phyloP scores from a whole-genome alignment of 2,113 vertebrate species.

The Zapus hudsonius region DNA sequence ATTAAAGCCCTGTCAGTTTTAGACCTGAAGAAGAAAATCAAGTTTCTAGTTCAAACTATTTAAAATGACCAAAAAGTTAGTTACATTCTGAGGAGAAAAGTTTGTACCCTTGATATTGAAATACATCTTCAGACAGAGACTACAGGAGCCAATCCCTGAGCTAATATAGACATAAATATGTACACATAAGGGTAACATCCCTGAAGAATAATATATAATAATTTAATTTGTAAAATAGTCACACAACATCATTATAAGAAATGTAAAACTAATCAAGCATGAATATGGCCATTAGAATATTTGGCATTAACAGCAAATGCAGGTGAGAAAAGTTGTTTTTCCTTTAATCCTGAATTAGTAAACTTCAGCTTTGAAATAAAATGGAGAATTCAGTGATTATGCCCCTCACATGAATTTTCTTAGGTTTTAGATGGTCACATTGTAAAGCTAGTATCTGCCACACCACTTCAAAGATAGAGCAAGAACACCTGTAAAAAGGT shows the following conservation, averaged over 20 bases:
- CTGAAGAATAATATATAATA: not conserved
- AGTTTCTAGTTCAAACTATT: not conserved
- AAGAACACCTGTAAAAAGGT: not conserved
- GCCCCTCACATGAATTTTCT: not conserved
- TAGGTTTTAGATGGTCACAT: not conserved
- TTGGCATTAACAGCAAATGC: not conserved
- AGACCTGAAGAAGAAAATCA: not conserved
- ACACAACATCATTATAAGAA: not conserved
- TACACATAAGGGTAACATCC: not conserved
- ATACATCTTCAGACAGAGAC: not conserved
- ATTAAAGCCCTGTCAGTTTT: not conserved
- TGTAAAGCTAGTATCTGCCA: not conserved
- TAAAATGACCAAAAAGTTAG: not conserved
- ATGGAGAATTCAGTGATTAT: not conserved
- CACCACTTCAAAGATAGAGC: not conserved
- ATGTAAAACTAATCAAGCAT: not conserved
- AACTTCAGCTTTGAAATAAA: conserved; percentile 1
- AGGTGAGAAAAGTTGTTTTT: not conserved
- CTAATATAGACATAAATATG: not conserved
- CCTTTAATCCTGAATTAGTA: conserved; percentile 9
- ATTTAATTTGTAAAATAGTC: conserved; percentile 4
- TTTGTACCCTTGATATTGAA: not conserved
- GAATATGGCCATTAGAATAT: conserved; percentile 5
- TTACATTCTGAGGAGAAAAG: not conserved
- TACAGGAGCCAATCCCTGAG: not conserved